Evolutionary conservation across 2,113 vertebrate species (phyloP).

Genomic region (Chelonoidis abingdonii): DNA sequence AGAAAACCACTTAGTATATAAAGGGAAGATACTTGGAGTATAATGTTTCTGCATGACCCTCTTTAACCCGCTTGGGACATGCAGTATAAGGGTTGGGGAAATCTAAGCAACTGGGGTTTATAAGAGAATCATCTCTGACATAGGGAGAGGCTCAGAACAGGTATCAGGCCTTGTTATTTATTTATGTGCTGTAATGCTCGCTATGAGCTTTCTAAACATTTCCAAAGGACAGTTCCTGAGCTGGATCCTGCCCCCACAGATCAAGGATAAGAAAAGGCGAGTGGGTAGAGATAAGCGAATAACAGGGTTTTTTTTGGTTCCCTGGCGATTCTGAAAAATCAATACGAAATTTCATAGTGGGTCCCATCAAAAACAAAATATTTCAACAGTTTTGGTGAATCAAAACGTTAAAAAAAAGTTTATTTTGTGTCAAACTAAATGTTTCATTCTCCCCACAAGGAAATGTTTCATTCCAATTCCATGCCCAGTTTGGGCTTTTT

Average conservation of each 20-base stretch:
- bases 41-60: neutral
- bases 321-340: neutral
- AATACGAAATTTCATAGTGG: neutral
- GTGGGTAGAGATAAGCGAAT: neutral
- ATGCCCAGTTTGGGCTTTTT: neutral
- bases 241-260: neutral
- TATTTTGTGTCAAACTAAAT: neutral
- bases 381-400: neutral
- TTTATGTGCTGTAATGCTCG: neutral
- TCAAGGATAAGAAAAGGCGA: neutral
- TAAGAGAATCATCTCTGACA: neutral
- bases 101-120: neutral
- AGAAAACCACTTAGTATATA: neutral
- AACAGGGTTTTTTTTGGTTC: neutral
- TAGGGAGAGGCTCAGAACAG: neutral
- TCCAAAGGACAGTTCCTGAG: neutral
- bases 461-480: neutral
- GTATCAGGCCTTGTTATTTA: neutral
- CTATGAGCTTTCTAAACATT: neutral
- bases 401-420: neutral
- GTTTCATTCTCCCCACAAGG: neutral
- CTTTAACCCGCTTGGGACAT: neutral
- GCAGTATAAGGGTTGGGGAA: neutral
- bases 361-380: neutral
- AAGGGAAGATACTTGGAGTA: fast-evolving